A percentile compares a stretch with the other conserved stretches of the same genome.
Evolutionary conservation across 2,113 vertebrate species (phyloP).

Genomic region (Xenus cinereus): DNA sequence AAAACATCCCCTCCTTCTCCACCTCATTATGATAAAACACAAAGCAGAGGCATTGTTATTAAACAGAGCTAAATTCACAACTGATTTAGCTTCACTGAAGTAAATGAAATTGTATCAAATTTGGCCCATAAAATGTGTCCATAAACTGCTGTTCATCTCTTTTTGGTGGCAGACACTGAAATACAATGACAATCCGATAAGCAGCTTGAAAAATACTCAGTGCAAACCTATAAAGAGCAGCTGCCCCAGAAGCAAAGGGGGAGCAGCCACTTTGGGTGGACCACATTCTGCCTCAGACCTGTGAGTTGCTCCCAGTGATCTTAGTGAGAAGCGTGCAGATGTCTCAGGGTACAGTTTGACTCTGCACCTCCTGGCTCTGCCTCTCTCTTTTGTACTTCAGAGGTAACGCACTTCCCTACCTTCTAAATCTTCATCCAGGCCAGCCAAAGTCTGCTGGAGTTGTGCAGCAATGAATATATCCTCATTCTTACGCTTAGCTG

Average conservation of each 20-base stretch:
- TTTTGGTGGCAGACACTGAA: neutral
- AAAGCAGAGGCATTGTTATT: neutral
- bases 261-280: neutral
- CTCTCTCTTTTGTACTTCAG: neutral
- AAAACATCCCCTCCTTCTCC: neutral
- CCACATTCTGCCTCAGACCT: neutral
- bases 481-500: conserved; percentile 30
- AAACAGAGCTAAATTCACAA: neutral
- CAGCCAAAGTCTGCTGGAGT: conserved; percentile 75
- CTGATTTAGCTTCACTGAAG: neutral
- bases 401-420: conserved; percentile 60
- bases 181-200: neutral
- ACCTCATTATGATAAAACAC: neutral
- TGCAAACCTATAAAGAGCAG: neutral
- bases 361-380: neutral
- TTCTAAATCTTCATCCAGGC: conserved; percentile 78
- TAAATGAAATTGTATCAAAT: neutral
- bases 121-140: neutral
- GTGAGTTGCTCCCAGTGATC: neutral
- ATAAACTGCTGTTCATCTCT: neutral
- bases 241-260: neutral
- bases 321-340: neutral
- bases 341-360: neutral
- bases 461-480: conserved; percentile 63
- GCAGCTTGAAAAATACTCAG: neutral